Base-by-base conservation (phyloP, 2,113 vertebrate genomes). In the Pachypanchax playfairii region DNA sequence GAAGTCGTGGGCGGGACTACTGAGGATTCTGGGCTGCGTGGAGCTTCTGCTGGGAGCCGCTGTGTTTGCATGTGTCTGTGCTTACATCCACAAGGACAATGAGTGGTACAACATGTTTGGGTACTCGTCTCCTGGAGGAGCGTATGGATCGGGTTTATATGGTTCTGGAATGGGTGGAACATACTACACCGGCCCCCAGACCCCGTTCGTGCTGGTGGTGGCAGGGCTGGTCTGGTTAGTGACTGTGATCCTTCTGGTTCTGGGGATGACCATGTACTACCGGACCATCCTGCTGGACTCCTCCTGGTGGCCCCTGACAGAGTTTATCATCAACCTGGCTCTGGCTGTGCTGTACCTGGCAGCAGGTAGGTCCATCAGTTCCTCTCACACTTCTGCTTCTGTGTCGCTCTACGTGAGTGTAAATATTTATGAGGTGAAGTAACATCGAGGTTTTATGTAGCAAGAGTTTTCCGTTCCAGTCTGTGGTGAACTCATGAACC, bases 241-340 rank as follows among this genome's bases (percentile, higher is more conserved):
- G 60, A 98, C 97, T 0, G 83, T 98, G 4, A 95, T 96, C 0
- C 3, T 98, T 8, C 78, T 99, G 5, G 95, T 95, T 14, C 88
- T 99, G 25, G 97, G 97, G 54, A 98, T 98, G 96, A 95, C 95
- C n/a, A 95, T 98, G 95, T 99, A 98, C 79, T 99, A 99, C 81
- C 94, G 94, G 33, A 96, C 95, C 11, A 97, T 98, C 66, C 94
- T 99, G 26, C 87, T 99, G 55, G 96, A 97, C 79, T 98, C 97
- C 2, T 84, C 7, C 73, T 99, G 97, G 97, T 98, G 97, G 97
- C 97, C 97, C 0, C 84, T 98, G 51, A 98, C 97, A 0, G 97
- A 99, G 84, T 98, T 98, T 1, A 93, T 88, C 4, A 90, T 99
- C 10, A 98, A 98, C 7, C 76, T 97, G 28, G 92, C 84, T 28